Base-by-base conservation (phyloP, 2,888 invertebrate genomes). In the Pandemis cinnamomeana region DNA sequence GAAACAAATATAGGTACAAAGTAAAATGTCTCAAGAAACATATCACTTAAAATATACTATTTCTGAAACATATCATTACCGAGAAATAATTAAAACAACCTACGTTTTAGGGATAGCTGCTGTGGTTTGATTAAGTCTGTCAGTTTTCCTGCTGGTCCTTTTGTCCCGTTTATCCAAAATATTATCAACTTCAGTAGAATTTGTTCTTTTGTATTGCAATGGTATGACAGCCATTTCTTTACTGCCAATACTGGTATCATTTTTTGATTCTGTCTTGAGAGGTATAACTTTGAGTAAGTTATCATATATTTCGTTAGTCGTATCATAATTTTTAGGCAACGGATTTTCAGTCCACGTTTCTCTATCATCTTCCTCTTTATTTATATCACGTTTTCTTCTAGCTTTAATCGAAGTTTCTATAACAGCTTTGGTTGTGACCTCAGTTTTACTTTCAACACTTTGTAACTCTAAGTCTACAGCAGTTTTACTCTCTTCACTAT, bases 21-120 rank as follows among this genome's bases (percentile, higher is more conserved):
- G n/a, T 51, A 11, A 11, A 58, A 10, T 27, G 11, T 53, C 51
- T 5, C 2, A 5, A 46, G 46, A 46, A 46, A 46, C 0, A 46
- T 10, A 46, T 46, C 46, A 11, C 8, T 46, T 46, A 4, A 1
- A 11, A 8, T 46, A 5, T 46, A 0, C 3, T 10, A 46, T 46
- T 46, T 46, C 4, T 46, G 2, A 10, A 51, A 6, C 2, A 53
- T 48, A 68, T 46, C 15, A 8, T 70, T 73, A 20, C 0, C 7
- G 15, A 48, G 55, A 0, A 20, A 11, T 8, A 7, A 42, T 11
- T 44, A 46, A 75, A 64, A 73, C 42, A 70, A 70, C 92, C 89
- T 84, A 94, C 94, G 92, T 93, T 86, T 94, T 94, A 10, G 94
- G 94, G 62, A 94, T 86, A 44, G 92, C 88, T 4, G 92, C 93